These are phyloP conservation scores for Laothoe populi DNA, from an alignment of 2,888 invertebrate species.

Conservation along the genomic window DNA sequence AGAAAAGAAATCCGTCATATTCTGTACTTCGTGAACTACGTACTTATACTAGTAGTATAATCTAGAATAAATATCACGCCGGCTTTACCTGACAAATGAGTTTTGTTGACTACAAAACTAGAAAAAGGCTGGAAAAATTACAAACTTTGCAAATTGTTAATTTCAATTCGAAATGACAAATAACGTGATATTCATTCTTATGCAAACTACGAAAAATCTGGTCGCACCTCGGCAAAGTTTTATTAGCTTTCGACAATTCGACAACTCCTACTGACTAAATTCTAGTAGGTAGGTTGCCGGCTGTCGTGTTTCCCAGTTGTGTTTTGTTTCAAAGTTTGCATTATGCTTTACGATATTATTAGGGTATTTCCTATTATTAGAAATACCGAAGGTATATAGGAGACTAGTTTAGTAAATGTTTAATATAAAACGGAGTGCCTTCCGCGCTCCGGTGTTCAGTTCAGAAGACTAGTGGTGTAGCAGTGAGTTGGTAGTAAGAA, in stretches of 20 bases:
- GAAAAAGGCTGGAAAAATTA: conserved; percentile 12
- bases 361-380: too few species aligned
- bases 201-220: conserved; percentile 40
- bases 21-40: too few species aligned
- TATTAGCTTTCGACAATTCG: conserved; percentile 58
- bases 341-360: conserved; percentile 40
- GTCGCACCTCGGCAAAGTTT: conserved; percentile 52
- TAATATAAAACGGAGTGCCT: too few species aligned
- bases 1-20: too few species aligned
- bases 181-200: conserved; percentile 44
- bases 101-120: conserved; percentile 5
- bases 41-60: not conserved
- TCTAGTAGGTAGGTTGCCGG: conserved; percentile 43
- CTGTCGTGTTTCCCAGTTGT: conserved; percentile 38
- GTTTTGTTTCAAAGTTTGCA: conserved; percentile 44
- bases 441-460: too few species aligned
- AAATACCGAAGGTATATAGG: too few species aligned
- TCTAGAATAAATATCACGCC: not conserved
- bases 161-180: conserved; percentile 37
- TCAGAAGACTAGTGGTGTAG: too few species aligned
- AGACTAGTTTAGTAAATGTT: too few species aligned
- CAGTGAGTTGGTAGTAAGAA: too few species aligned
- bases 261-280: conserved; percentile 45
- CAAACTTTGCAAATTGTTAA: conserved; percentile 2
- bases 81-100: not conserved